A percentile compares a stretch with the other conserved stretches of the same genome.
phyloP scores from a whole-genome alignment of 2,113 vertebrate species.

The Galbula dea region DNA sequence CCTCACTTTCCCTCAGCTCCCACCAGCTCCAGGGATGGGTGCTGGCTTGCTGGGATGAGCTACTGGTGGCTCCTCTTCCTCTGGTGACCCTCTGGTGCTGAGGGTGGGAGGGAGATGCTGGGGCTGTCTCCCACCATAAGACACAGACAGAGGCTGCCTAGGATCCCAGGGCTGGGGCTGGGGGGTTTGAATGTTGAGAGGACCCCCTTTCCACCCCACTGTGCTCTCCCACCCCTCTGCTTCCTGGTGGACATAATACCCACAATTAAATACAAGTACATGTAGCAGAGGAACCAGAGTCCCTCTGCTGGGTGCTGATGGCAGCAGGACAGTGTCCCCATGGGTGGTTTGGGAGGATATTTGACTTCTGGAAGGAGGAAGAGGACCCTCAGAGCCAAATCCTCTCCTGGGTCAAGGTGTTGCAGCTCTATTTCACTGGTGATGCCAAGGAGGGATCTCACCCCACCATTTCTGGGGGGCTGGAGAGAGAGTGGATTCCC shows the following conservation, averaged over 20 bases:
- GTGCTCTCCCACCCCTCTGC: too few species aligned
- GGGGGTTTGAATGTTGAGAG: background rate
- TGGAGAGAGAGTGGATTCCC: accelerated
- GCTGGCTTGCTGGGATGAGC: background rate
- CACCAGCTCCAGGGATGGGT: background rate
- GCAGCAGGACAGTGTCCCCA: background rate
- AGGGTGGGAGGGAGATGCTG: background rate
- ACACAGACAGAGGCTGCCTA: accelerated
- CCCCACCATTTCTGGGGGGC: background rate
- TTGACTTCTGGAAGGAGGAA: background rate
- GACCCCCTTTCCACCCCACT: background rate
- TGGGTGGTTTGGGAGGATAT: background rate
- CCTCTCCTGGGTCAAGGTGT: background rate
- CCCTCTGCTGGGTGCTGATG: background rate
- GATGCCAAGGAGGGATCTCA: background rate
- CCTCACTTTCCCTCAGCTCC: background rate
- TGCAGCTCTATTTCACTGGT: accelerated
- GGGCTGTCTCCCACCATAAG: accelerated
- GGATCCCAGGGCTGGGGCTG: background rate
- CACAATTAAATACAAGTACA: accelerated
- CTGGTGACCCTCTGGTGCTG: background rate
- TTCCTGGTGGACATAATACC: accelerated
- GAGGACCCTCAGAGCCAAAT: background rate
- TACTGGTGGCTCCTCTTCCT: background rate
- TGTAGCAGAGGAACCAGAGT: background rate